Evolutionary conservation across 2,113 vertebrate genomes (phyloP), one percentile per base, ranked within the genome.

Genomic region (Scomber colias): DNA sequence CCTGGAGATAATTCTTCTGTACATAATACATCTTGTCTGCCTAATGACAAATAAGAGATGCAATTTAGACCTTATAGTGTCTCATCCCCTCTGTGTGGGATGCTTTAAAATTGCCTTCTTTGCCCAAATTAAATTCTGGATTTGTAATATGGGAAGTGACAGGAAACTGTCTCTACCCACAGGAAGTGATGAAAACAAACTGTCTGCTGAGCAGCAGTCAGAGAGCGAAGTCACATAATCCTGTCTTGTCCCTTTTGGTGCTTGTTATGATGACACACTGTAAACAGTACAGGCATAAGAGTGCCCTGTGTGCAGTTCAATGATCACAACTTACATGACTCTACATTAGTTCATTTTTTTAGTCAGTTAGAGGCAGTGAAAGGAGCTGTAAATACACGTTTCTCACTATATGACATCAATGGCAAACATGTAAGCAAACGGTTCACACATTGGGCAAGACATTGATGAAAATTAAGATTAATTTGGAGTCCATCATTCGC

Each of bases 151-250:
- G 62, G 51, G 63, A 27, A 77, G 27, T 17, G 51, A 16, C 50
- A 59, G 72, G 50, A 86, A 84, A 79, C 75, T 3, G 0, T 61
- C 57, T 69, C 53, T 71, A 49, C 21, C n/a, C 12, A 75, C 63
- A 78, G 76, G 35, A 87, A 60, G 50, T 51, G 24, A 76, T 55
- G 55, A 61, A 67, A 21, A 55, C 48, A 80, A 74, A 61, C 56
- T 48, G 49, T 61, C 27, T 77, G 49, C 27, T 27, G 19, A 67
- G 70, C 53, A 66, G 48, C 60, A 70, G 75, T 56, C 59, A 59
- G 27, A 55, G 19, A 70, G 14, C 2, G 13, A 13, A 0, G 55
- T 40, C 50, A 50, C 19, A 53, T 5, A 49, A 56, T 19, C 5
- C 27, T 55, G 27, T 51, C 45, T 65, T 24, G 5, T 53, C 48